Evolutionary conservation across 2,113 vertebrate species (phyloP).

Genomic region (Rhombomys opimus): DNA sequence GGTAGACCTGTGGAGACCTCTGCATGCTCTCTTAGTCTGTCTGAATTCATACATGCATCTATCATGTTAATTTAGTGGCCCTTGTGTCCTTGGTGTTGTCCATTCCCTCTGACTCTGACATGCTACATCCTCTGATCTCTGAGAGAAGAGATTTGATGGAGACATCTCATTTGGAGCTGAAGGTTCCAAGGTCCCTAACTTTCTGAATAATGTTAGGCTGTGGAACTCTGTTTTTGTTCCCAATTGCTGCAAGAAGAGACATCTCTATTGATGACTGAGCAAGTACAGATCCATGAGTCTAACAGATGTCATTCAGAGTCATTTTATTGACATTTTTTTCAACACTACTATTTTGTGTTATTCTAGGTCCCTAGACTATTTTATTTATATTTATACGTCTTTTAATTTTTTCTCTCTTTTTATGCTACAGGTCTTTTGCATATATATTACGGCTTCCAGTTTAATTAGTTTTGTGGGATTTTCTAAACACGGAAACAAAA

Average conservation of each 20-base stretch:
- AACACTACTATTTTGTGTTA: neutral
- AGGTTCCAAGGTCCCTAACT: neutral
- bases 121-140: neutral
- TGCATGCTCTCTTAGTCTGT: neutral
- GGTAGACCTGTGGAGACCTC: neutral
- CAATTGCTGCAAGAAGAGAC: neutral
- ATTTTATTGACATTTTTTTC: neutral
- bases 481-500: neutral
- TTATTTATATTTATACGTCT: neutral
- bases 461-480: neutral
- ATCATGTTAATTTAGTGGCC: neutral
- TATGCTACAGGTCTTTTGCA: neutral
- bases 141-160: neutral
- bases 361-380: neutral
- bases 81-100: neutral
- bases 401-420: neutral
- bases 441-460: neutral
- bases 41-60: neutral
- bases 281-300: neutral
- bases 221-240: neutral
- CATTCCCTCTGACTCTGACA: neutral
- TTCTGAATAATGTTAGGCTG: neutral
- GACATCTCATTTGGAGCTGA: neutral
- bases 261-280: neutral
- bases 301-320: neutral